phyloP scores from a whole-genome alignment of 2,797 vertebrate species.

The Vultur gryphus region DNA sequence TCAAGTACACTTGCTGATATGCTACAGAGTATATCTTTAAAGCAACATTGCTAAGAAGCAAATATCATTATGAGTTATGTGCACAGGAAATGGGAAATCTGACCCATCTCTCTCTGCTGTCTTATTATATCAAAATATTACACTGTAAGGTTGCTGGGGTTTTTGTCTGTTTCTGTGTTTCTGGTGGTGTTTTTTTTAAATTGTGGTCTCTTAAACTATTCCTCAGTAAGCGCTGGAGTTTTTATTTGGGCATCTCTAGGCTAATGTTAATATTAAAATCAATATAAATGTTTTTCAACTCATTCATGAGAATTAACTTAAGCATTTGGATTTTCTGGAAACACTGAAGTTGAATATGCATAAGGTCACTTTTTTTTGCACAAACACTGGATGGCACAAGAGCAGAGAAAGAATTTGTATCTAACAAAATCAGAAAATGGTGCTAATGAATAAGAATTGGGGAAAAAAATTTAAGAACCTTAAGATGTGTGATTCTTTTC shows the following conservation, averaged over 20 bases:
- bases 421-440: neutral
- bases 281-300: neutral
- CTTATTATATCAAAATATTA: neutral
- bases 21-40: neutral
- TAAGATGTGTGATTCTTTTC: neutral
- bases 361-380: rapidly evolving
- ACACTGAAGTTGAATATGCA: neutral
- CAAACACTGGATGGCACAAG: neutral
- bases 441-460: neutral
- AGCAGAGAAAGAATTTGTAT: neutral
- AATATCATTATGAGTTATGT: neutral
- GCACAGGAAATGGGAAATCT: neutral
- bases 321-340: neutral
- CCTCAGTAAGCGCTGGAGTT: neutral
- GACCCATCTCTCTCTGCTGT: neutral
- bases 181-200: neutral
- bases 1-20: neutral
- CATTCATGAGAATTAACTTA: neutral
- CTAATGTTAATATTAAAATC: conserved; percentile 3
- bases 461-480: neutral
- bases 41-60: neutral
- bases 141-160: neutral
- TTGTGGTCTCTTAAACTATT: neutral
- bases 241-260: neutral
- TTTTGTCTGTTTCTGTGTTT: neutral